Base-by-base conservation (phyloP, 2,797 vertebrate genomes). In the Danionella dracula region DNA sequence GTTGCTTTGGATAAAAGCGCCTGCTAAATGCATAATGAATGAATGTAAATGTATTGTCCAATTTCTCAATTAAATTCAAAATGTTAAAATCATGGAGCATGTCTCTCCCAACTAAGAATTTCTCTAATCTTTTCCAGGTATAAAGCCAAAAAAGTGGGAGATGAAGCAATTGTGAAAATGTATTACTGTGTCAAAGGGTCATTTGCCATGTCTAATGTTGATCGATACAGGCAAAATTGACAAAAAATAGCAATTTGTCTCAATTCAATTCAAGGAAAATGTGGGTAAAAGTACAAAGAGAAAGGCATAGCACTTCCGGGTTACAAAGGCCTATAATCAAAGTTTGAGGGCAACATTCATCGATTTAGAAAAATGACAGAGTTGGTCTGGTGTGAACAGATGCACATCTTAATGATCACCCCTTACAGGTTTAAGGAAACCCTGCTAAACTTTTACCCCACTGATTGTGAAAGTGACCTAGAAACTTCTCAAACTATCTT, bases 391-490 rank as follows among this genome's bases (percentile, higher is more conserved):
- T 57, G 63, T 57, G 53, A 66, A 66, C 20, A 66, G 58, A 68
- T 68, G 65, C 50, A 68, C 45, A 54, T 64, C 40, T 72, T 71
- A 71, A 71, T 8, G 66, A 72, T 54, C 37, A 23, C 37, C 38
- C 53, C 65, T 60, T 61, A 12, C 4, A 42, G 65, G 53, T 65
- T 69, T 75, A 48, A 45, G 27, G 37, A 68, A 35, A 59, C 40
- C 49, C 59, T 55, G 71, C 71, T 60, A 71, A 46, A 21, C 50
- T 34, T 64, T 64, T 53, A 56, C 42, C 37, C 45, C 37, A 31
- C 12, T 35, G 63, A 57, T 5, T 51, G 40, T 44, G 19, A 42
- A 35, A 19, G 34, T 27, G 60, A 37, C 29, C 44, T 12, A 1
- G 17, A 56, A 49, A 19, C 19, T 12, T 17, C 16, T 12, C 60